phyloP scores from a whole-genome alignment of 2,888 invertebrate species.

The Orthosia cruda region DNA sequence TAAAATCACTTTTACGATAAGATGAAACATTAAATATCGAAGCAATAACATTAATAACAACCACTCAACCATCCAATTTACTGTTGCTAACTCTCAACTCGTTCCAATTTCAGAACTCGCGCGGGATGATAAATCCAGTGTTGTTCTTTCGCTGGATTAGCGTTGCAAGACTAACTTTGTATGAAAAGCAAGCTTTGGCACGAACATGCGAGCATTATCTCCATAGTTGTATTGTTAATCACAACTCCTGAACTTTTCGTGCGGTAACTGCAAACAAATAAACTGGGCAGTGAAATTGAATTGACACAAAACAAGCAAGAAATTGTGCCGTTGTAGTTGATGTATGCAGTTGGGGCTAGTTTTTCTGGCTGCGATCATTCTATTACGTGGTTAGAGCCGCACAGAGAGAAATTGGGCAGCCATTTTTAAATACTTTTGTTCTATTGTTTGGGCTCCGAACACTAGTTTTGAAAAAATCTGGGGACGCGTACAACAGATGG shows the following conservation, averaged over 20 bases:
- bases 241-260: too few species aligned
- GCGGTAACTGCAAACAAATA: slow-evolving; percentile 50
- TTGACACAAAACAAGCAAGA: slow-evolving; percentile 50
- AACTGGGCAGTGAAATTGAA: slow-evolving; percentile 51
- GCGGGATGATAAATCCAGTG: slow-evolving; percentile 38
- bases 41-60: neutral
- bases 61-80: slow-evolving; percentile 35
- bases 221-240: slow-evolving; percentile 44
- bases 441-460: neutral
- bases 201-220: slow-evolving; percentile 52
- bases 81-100: slow-evolving; percentile 43
- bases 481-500: neutral
- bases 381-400: slow-evolving; percentile 19
- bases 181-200: slow-evolving; percentile 61
- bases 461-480: neutral
- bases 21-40: too few species aligned
- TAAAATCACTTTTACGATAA: neutral
- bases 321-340: slow-evolving; percentile 12
- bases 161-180: slow-evolving; percentile 42
- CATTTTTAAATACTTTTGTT: too few species aligned
- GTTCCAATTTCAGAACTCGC: slow-evolving; percentile 33
- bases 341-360: slow-evolving; percentile 6
- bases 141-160: slow-evolving; percentile 52
- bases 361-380: slow-evolving; percentile 34
- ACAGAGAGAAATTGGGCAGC: slow-evolving; percentile 18